phyloP scores from a whole-genome alignment of 1,140 invertebrate species.

The Drosophila navojoa region DNA sequence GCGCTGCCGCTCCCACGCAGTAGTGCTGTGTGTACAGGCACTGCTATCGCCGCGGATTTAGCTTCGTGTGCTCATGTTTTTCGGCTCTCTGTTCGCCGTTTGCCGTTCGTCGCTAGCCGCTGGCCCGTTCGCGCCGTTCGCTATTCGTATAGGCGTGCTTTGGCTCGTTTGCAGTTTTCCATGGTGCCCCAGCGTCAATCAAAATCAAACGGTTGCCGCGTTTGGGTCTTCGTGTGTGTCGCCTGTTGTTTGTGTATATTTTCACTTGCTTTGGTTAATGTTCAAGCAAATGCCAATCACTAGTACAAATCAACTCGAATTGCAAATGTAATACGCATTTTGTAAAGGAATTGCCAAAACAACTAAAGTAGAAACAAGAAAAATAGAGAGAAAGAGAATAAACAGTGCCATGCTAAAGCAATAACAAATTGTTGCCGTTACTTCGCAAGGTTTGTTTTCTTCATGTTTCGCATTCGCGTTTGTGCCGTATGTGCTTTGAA shows the following conservation, averaged over 20 bases:
- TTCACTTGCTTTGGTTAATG: constrained; percentile 26
- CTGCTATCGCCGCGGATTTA: constrained; percentile 32
- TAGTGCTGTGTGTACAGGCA: neutral
- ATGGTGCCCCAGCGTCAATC: constrained; percentile 57
- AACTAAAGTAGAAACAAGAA: constrained; percentile 1
- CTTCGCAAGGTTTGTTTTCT: constrained; percentile 23
- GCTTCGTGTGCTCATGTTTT: constrained; percentile 55
- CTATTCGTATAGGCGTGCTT: constrained; percentile 21
- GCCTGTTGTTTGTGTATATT: constrained; percentile 8
- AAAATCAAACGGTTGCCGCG: constrained; percentile 68
- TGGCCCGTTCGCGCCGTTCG: neutral
- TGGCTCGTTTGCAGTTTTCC: constrained; percentile 59
- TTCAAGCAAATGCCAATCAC: constrained; percentile 51
- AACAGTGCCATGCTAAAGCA: constrained; percentile 42
- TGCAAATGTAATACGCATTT: constrained; percentile 51
- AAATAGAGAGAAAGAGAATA: neutral
- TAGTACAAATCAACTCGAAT: constrained; percentile 20
- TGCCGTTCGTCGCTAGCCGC: constrained; percentile 11
- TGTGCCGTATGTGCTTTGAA: constrained; percentile 32
- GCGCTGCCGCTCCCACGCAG: constrained; percentile 45
- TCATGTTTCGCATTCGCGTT: constrained; percentile 25
- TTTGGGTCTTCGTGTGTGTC: constrained; percentile 41
- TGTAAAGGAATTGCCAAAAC: constrained; percentile 23
- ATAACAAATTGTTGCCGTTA: constrained; percentile 59
- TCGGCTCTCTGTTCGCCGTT: constrained; percentile 2